These are phyloP conservation scores for Acestrorhynchus altus DNA, from an alignment of 2,797 vertebrate genomes.

Conservation along the genomic window DNA sequence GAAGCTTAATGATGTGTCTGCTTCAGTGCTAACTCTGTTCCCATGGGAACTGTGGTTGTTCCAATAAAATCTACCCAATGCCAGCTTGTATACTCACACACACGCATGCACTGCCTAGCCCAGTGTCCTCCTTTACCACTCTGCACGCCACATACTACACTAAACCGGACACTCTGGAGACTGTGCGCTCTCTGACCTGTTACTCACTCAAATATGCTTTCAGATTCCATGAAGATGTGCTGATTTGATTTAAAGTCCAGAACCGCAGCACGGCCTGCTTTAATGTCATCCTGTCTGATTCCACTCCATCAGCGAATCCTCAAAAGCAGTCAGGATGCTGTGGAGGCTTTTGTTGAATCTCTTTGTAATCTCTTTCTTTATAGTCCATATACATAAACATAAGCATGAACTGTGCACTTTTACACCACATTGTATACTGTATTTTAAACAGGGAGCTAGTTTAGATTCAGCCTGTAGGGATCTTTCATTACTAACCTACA, in stretches of 20 bases:
- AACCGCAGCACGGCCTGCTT: neutral
- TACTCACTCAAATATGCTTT: neutral
- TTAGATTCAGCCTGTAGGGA: neutral
- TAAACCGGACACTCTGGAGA: neutral
- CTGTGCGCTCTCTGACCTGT: neutral
- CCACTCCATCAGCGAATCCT: neutral
- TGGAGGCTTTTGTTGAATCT: neutral
- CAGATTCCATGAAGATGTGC: neutral
- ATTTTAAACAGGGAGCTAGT: neutral
- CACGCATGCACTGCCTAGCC: neutral
- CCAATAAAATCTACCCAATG: neutral
- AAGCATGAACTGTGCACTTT: neutral
- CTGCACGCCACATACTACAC: neutral
- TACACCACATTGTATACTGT: neutral
- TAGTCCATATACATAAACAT: neutral
- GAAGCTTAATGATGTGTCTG: neutral
- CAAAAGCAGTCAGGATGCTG: neutral
- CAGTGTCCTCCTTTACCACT: constrained; percentile 9
- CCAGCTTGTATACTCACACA: no score
- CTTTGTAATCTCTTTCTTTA: neutral
- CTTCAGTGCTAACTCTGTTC: neutral
- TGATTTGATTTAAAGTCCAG: neutral
- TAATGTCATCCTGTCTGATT: neutral
- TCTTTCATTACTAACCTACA: neutral
- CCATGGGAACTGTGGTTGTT: neutral